Percentiles rank a stretch among this genome's conserved stretches.
These are phyloP conservation scores for Oryzias dopingdopingensis DNA, from an alignment of 2,797 vertebrate genomes.

Conservation along the genomic window DNA sequence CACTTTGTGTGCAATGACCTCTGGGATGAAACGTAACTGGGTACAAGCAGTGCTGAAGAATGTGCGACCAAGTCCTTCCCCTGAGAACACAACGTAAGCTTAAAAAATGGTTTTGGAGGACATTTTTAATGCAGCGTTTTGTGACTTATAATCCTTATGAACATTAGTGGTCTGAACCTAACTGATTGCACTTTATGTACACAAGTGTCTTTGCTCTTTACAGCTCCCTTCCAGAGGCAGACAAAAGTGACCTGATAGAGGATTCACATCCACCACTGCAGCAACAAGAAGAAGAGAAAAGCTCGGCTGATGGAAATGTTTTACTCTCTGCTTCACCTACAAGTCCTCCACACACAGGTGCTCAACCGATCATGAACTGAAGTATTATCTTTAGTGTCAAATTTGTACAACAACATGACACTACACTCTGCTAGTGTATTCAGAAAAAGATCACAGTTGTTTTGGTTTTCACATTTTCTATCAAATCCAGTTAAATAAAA, in stretches of 20 bases:
- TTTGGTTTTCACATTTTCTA: background rate
- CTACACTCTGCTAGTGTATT: too few species aligned
- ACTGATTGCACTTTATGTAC: background rate
- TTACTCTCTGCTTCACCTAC: constrained; percentile 29
- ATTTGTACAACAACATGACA: too few species aligned
- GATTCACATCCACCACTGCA: constrained; percentile 73
- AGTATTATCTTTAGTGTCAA: too few species aligned
- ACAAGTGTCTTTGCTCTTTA: background rate
- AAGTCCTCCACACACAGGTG: constrained; percentile 36
- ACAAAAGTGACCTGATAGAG: constrained; percentile 81
- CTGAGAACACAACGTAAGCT: constrained; percentile 83
- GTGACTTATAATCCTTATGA: too few species aligned
- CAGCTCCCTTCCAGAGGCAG: constrained; percentile 78
- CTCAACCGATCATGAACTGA: constrained; percentile 36
- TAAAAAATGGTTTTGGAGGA: background rate
- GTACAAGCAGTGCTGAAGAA: constrained; percentile 94
- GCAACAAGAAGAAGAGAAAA: constrained; percentile 61
- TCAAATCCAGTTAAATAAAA: background rate
- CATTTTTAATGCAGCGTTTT: too few species aligned
- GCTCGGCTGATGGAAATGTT: constrained; percentile 29
- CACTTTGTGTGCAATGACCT: constrained; percentile 90
- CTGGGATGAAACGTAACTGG: constrained; percentile 90
- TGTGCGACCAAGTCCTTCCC: constrained; percentile 76
- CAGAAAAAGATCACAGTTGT: too few species aligned
- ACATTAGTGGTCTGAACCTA: too few species aligned